A percentile compares a stretch with the other conserved stretches of the same genome.
phyloP scores from a whole-genome alignment of 2,888 invertebrate genomes.

The Nematopogon swammerdamellus region DNA sequence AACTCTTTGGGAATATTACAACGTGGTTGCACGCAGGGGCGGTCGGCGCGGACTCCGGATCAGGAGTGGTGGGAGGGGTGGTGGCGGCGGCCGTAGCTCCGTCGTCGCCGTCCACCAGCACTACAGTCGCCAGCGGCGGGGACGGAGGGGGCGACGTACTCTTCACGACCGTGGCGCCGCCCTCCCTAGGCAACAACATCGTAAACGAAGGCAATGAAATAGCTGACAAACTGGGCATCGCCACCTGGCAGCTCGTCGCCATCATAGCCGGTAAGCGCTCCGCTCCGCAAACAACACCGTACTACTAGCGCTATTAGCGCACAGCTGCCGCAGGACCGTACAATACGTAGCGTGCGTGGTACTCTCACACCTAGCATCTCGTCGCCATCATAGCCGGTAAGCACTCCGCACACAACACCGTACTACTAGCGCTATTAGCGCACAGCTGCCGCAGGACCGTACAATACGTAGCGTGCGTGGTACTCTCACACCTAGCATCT shows the following conservation, averaged over 20 bases:
- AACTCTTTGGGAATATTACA: no score
- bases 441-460: no score
- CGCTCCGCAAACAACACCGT: not conserved
- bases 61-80: not conserved
- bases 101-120: constrained; percentile 1
- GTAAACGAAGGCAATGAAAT: constrained; percentile 58
- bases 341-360: no score
- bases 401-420: constrained; percentile 13
- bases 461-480: no score
- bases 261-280: constrained; percentile 70
- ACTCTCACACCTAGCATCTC: constrained; percentile 79
- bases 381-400: constrained; percentile 81
- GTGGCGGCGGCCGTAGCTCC: constrained; percentile 3
- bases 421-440: no score
- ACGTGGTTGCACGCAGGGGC: no score
- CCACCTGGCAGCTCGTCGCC: constrained; percentile 81
- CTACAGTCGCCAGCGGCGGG: constrained; percentile 7
- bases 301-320: no score
- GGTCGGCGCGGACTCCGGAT: no score
- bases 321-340: no score
- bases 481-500: constrained; percentile 82
- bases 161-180: constrained; percentile 19
- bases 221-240: constrained; percentile 72
- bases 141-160: constrained; percentile 12
- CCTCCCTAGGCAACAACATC: constrained; percentile 45